A percentile compares a stretch with the other conserved stretches of the same genome.
Conservation (phyloP, 2,797 vertebrate species). For the Tokudaia muenninki region DNA sequence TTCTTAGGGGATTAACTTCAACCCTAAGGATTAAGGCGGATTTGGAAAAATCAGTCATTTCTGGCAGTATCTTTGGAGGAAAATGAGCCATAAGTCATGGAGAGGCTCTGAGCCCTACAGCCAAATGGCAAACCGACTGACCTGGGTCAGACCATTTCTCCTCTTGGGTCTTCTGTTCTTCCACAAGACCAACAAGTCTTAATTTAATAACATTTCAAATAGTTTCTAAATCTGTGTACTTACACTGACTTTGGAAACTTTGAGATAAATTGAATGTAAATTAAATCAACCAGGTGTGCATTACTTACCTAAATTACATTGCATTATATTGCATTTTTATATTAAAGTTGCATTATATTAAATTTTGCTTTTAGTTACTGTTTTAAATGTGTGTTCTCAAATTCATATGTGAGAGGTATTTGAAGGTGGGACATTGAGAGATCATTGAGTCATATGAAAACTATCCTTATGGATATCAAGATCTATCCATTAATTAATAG, state of each 20-base stretch:
- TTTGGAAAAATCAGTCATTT: slow-evolving; percentile 19
- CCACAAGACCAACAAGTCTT: background rate
- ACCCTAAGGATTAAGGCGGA: slow-evolving; percentile 3
- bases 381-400: background rate
- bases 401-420: background rate
- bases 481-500: background rate
- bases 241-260: background rate
- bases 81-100: background rate
- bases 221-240: background rate
- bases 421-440: background rate
- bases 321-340: background rate
- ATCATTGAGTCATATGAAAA: background rate
- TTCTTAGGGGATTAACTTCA: slow-evolving; percentile 40
- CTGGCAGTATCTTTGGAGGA: background rate
- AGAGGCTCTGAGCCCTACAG: background rate
- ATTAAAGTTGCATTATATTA: background rate
- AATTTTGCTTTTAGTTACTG: background rate
- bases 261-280: background rate
- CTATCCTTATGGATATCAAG: background rate
- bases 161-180: background rate
- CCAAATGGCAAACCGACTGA: background rate
- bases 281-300: background rate
- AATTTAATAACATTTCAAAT: background rate
- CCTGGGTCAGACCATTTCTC: background rate
- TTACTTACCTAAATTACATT: background rate